Percentiles rank a stretch among this genome's conserved stretches.
Evolutionary conservation across 53 echinoderm and acorn worm genomes (phyloP).

Genomic region (Actinopyga echinites): DNA sequence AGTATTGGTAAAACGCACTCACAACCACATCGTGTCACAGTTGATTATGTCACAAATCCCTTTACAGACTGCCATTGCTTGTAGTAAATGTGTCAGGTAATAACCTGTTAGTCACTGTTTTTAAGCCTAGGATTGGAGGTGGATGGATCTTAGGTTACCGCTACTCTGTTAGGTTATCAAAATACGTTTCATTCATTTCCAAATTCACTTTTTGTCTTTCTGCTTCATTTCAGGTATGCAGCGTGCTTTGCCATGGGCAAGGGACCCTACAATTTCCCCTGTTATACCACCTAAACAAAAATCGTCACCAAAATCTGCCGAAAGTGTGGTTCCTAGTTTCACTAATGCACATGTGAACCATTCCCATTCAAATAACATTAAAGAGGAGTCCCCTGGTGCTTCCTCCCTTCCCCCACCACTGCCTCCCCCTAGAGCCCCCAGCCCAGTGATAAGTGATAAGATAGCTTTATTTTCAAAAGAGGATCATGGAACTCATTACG

Average conservation of each 20-base stretch:
- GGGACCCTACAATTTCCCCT: not conserved
- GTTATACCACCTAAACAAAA: not conserved
- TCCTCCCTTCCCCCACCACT: slow-evolving; percentile 4
- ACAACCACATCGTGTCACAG: too few relatives aligned
- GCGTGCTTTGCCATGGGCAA: slow-evolving; percentile 5
- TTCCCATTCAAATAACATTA: not conserved
- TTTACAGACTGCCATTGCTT: too few relatives aligned
- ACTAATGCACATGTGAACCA: not conserved
- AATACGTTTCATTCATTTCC: too few relatives aligned
- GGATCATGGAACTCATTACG: not conserved
- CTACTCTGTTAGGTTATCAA: too few relatives aligned
- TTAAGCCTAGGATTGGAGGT: too few relatives aligned
- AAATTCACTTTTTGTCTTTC: too few relatives aligned
- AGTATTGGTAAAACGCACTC: too few relatives aligned
- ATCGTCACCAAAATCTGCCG: not conserved
- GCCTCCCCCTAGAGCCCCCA: slow-evolving; percentile 19
- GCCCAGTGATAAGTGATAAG: not conserved
- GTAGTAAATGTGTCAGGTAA: too few relatives aligned
- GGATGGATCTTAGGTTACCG: too few relatives aligned
- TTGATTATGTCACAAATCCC: too few relatives aligned
- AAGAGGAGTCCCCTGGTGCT: slow-evolving; percentile 1
- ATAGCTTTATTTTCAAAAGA: not conserved
- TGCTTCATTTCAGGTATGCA: not conserved
- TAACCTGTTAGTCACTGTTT: too few relatives aligned
- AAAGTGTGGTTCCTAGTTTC: not conserved